Evolutionary conservation across 2,797 vertebrate genomes (phyloP).

Genomic region (Scolopax bukidnonensis): DNA sequence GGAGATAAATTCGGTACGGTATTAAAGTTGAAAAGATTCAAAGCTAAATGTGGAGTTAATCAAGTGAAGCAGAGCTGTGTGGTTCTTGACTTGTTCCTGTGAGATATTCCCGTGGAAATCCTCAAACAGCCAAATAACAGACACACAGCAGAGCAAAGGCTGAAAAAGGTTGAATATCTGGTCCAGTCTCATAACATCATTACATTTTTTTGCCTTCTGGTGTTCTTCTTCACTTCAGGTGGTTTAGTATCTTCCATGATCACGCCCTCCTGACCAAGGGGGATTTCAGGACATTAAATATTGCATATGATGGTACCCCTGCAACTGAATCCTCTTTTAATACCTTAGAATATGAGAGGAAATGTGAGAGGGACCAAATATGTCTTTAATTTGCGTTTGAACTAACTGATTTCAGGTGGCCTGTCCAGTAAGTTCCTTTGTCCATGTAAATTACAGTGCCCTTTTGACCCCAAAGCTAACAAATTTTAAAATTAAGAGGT

Average conservation of each 20-base stretch:
- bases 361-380: background rate
- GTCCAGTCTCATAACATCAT: background rate
- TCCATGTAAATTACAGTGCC: slow-evolving; percentile 21
- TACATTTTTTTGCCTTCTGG: background rate
- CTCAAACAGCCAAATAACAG: background rate
- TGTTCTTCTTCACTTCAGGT: background rate
- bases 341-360: slow-evolving; percentile 23
- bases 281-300: background rate
- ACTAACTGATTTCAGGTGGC: slow-evolving; percentile 56
- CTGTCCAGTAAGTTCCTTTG: background rate
- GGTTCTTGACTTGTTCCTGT: background rate
- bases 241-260: background rate
- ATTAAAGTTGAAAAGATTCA: background rate
- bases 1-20: rapidly evolving
- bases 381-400: slow-evolving; percentile 59
- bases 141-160: background rate
- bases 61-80: background rate
- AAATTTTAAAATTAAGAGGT: slow-evolving; percentile 11
- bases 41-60: background rate
- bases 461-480: slow-evolving; percentile 26
- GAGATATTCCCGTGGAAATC: background rate
- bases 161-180: background rate
- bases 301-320: background rate
- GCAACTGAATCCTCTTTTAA: slow-evolving; percentile 7
- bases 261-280: background rate